These are phyloP conservation scores for Phaonia tiefii DNA, from an alignment of 2,888 invertebrate species.

Conservation along the genomic window DNA sequence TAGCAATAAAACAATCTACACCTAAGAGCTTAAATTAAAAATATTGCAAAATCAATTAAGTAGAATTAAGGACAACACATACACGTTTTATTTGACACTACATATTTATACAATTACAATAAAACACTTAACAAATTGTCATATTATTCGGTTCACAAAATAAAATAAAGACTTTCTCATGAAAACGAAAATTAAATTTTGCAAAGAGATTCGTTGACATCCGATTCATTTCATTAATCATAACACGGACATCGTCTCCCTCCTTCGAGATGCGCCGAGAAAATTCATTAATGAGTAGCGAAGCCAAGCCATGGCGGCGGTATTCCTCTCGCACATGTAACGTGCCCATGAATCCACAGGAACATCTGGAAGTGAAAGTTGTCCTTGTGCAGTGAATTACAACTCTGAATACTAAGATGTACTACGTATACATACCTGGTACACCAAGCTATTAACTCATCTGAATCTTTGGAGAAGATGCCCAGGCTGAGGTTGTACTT, in stretches of 20 bases:
- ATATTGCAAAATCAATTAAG: too few relatives aligned
- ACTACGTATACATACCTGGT: constrained; percentile 69
- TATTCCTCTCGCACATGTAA: constrained; percentile 71
- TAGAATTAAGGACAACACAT: neutral
- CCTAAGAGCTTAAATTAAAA: neutral
- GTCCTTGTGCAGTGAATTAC: too few relatives aligned
- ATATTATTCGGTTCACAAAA: constrained; percentile 14
- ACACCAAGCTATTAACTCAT: constrained; percentile 74
- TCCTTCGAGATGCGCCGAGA: constrained; percentile 64
- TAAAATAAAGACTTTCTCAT: constrained; percentile 58
- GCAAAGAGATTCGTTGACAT: constrained; percentile 70
- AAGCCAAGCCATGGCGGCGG: constrained; percentile 70
- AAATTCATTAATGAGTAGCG: constrained; percentile 69
- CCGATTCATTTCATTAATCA: constrained; percentile 68
- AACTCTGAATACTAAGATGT: too few relatives aligned
- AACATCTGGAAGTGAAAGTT: constrained; percentile 63
- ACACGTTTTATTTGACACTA: constrained; percentile 12
- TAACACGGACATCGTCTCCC: constrained; percentile 69
- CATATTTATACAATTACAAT: constrained; percentile 28
- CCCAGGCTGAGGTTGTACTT: constrained; percentile 71
- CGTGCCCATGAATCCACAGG: constrained; percentile 72
- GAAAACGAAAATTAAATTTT: constrained; percentile 70
- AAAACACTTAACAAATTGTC: constrained; percentile 18
- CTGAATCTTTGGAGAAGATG: constrained; percentile 66
- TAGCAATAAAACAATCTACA: too few relatives aligned